Evolutionary conservation across 2,888 invertebrate species (phyloP).

Genomic region (Tholera decimalis): DNA sequence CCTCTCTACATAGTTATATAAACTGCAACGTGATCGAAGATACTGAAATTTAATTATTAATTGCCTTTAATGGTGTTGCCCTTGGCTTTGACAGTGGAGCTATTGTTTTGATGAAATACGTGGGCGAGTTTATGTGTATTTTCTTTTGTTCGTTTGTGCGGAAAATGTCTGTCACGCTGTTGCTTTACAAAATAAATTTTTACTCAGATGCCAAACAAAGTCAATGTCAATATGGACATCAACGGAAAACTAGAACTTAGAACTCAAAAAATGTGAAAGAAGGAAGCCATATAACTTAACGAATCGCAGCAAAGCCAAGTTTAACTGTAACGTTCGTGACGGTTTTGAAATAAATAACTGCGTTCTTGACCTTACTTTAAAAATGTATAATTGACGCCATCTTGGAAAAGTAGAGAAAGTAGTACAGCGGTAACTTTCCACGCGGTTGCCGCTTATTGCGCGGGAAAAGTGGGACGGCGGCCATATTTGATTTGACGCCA

Average conservation of each 20-base stretch:
- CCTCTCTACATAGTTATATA: conserved; percentile 86
- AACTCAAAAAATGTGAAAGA: conserved; percentile 28
- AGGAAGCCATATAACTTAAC: conserved; percentile 37
- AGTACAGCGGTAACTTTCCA: conserved; percentile 91
- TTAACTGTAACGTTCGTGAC: conserved; percentile 48
- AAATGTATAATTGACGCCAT: conserved; percentile 84
- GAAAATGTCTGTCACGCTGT: conserved; percentile 3
- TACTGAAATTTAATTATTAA: conserved; percentile 83
- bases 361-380: conserved; percentile 85
- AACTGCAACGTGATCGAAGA: conserved; percentile 86
- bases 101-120: conserved; percentile 50
- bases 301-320: conserved; percentile 46
- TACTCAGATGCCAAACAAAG: conserved; percentile 15
- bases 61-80: conserved; percentile 68
- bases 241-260: conserved; percentile 38
- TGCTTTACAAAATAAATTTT: conserved; percentile 11
- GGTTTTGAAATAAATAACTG: conserved; percentile 65
- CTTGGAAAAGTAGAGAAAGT: conserved; percentile 91
- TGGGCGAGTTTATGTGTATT: background rate
- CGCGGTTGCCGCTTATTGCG: conserved; percentile 85
- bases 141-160: conserved; percentile 5
- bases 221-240: conserved; percentile 53
- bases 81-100: conserved; percentile 69
- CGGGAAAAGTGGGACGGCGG: conserved; percentile 89
- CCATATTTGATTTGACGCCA: conserved; percentile 87